These are phyloP conservation scores for Diaperis boleti DNA, from an alignment of 2,888 invertebrate genomes.

Conservation along the genomic window DNA sequence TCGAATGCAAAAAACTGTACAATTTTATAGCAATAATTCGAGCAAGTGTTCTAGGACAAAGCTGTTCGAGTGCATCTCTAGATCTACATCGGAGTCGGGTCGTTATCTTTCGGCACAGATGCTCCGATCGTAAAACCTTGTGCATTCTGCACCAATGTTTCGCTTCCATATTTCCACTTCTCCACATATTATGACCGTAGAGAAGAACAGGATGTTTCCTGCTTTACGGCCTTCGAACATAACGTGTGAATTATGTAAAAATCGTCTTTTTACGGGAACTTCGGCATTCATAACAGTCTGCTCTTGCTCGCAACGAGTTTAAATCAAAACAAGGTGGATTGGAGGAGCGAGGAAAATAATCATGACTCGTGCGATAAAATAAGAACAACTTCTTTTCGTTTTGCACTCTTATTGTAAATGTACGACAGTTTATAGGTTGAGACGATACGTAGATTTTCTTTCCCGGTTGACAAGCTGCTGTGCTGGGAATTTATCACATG, in stretches of 20 bases:
- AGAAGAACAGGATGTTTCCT: slow-evolving; percentile 30
- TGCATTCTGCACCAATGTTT: slow-evolving; percentile 50
- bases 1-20: slow-evolving; percentile 1
- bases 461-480: no score
- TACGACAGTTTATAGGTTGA: no score
- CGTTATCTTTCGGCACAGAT: slow-evolving; percentile 52
- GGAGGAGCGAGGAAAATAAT: no score
- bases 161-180: slow-evolving; percentile 45
- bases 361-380: no score
- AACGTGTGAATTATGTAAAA: slow-evolving; percentile 41
- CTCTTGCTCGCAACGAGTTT: background rate
- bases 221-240: slow-evolving; percentile 37
- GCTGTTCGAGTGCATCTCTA: slow-evolving; percentile 34
- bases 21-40: slow-evolving; percentile 31
- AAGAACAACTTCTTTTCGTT: no score
- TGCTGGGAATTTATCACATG: no score
- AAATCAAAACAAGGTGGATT: slow-evolving; percentile 3
- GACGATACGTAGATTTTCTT: no score
- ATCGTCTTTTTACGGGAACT: slow-evolving; percentile 15
- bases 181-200: slow-evolving; percentile 35
- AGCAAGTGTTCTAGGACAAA: slow-evolving; percentile 30
- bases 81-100: slow-evolving; percentile 36
- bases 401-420: no score
- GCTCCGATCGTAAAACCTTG: slow-evolving; percentile 50
- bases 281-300: slow-evolving; percentile 16